Percentiles rank a stretch among this genome's conserved stretches.
Conservation (phyloP, 2,113 vertebrate species). For the Acrocephalus arundinaceus region DNA sequence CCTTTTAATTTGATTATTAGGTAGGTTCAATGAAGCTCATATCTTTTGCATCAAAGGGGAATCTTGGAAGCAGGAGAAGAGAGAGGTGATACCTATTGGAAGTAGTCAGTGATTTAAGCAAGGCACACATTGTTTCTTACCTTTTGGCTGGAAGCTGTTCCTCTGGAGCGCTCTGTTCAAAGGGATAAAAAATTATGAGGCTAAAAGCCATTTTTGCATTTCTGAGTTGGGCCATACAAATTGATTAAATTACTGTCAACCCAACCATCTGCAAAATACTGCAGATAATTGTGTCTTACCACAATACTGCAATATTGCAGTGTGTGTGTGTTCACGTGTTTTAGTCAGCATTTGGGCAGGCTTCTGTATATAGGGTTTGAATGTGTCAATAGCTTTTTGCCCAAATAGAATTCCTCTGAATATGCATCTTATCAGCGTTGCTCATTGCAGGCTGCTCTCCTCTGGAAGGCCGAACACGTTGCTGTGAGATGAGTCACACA, state of each 20-base stretch:
- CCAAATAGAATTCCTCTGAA: constrained; percentile 60
- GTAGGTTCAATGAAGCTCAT: neutral
- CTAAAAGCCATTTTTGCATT: neutral
- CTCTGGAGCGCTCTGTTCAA: neutral
- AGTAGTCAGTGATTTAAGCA: neutral
- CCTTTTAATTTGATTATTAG: neutral
- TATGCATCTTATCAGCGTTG: constrained; percentile 62
- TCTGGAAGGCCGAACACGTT: constrained; percentile 30
- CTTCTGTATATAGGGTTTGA: neutral
- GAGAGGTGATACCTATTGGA: neutral
- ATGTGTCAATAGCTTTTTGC: constrained; percentile 35
- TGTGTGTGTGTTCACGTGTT: neutral
- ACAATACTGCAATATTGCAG: neutral
- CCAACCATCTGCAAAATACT: neutral
- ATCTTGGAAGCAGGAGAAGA: neutral
- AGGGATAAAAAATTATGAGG: neutral
- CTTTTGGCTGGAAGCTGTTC: neutral
- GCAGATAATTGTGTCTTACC: neutral
- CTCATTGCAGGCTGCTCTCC: constrained; percentile 54
- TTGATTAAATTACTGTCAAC: neutral
- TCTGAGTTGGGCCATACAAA: neutral
- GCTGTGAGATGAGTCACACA: constrained; percentile 66
- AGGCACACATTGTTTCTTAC: neutral
- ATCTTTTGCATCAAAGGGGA: neutral
- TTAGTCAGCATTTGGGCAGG: neutral